Evolutionary conservation across 2,113 vertebrate genomes (phyloP).

Genomic region (Catharus bicknelli): DNA sequence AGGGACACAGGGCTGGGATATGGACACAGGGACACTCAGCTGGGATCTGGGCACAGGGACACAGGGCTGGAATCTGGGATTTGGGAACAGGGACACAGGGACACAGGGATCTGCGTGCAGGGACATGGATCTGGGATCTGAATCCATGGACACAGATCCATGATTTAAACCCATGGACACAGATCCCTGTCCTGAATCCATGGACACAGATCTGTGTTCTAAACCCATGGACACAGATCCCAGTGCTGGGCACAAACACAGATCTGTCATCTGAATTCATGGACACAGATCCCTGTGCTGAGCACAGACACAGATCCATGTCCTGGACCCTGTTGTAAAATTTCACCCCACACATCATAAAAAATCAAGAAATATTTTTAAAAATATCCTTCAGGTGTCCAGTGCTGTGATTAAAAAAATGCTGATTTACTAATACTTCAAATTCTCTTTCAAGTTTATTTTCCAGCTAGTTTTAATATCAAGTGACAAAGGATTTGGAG

Average conservation of each 20-base stretch:
- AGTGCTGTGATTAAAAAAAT: background rate
- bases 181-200: accelerated
- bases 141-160: background rate
- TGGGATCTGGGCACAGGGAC: background rate
- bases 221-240: background rate
- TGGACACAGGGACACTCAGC: background rate
- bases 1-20: no score
- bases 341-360: background rate
- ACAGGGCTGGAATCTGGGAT: background rate
- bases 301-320: accelerated
- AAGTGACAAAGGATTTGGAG: background rate
- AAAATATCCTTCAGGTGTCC: background rate
- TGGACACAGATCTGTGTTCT: accelerated
- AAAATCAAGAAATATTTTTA: background rate
- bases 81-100: background rate
- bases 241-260: accelerated
- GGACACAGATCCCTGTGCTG: accelerated
- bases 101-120: no score
- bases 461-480: background rate
- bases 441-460: background rate
- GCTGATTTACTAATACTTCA: background rate
- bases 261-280: accelerated
- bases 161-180: background rate
- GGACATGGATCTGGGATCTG: background rate
- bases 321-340: background rate